These are phyloP conservation scores for Oncorhynchus clarkii DNA, from an alignment of 2,113 vertebrate species.

Conservation along the genomic window DNA sequence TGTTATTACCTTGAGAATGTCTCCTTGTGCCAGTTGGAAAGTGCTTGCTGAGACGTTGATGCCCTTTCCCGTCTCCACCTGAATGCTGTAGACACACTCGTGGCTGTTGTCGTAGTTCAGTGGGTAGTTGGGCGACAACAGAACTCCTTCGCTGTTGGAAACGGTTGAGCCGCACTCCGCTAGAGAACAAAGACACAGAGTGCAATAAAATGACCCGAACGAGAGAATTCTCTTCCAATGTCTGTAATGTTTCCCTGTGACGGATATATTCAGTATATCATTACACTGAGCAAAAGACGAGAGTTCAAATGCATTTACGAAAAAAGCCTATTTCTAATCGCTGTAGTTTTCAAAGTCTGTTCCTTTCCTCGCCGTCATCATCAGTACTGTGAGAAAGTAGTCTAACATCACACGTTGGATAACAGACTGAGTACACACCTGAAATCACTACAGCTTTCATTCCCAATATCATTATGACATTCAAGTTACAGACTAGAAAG, in stretches of 20 bases:
- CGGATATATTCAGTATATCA: neutral
- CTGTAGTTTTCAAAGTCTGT: neutral
- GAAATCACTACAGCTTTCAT: neutral
- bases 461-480: neutral
- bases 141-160: constrained; percentile 71
- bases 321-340: neutral
- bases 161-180: constrained; percentile 78
- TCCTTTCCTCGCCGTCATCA: too few species aligned
- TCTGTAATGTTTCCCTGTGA: neutral
- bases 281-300: neutral
- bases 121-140: constrained; percentile 80
- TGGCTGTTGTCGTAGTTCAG: constrained; percentile 79
- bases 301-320: neutral
- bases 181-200: constrained; percentile 23
- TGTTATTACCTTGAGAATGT: constrained; percentile 89
- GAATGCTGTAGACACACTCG: constrained; percentile 97
- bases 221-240: neutral
- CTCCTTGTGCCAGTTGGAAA: constrained; percentile 93
- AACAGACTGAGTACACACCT: neutral
- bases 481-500: neutral
- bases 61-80: constrained; percentile 94
- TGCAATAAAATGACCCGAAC: neutral
- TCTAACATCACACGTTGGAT: neutral
- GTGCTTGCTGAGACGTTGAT: constrained; percentile 93
- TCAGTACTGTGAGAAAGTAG: neutral